These are phyloP conservation scores for Corydoras sp. DNA, from an alignment of 2,113 vertebrate species.

Conservation along the genomic window DNA sequence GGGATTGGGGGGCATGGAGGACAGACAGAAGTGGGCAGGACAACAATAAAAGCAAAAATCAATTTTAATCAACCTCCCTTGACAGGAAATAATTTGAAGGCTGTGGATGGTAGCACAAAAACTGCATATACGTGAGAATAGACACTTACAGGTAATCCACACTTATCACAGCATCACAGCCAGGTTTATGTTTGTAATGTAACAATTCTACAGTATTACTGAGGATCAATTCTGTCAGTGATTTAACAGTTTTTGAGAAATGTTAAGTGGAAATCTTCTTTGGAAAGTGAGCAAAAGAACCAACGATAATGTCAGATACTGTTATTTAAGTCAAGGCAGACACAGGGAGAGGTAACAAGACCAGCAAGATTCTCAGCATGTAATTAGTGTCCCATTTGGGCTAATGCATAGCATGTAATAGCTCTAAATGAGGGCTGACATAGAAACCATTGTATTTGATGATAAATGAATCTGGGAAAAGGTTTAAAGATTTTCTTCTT, in stretches of 20 bases:
- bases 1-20: background rate
- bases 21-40: background rate
- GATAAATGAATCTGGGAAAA: slow-evolving; percentile 24
- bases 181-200: too few species aligned
- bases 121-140: slow-evolving; percentile 20
- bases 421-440: slow-evolving; percentile 36
- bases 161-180: too few species aligned
- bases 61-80: slow-evolving; percentile 27
- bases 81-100: slow-evolving; percentile 28
- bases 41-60: slow-evolving; percentile 32
- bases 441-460: slow-evolving; percentile 28
- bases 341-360: slow-evolving; percentile 29
- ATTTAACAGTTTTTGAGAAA: too few species aligned
- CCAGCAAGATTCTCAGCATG: slow-evolving; percentile 31
- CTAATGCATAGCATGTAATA: slow-evolving; percentile 43
- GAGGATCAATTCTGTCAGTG: too few species aligned
- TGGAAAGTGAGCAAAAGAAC: slow-evolving; percentile 21
- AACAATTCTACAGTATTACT: too few species aligned
- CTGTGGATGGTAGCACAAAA: slow-evolving; percentile 18
- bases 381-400: slow-evolving; percentile 38
- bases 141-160: background rate
- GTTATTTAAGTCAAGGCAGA: slow-evolving; percentile 43
- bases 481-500: slow-evolving; percentile 17
- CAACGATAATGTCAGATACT: slow-evolving; percentile 26
- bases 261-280: slow-evolving; percentile 8